Base-by-base conservation (phyloP, 2,113 vertebrate species). In the Mastomys coucha region DNA sequence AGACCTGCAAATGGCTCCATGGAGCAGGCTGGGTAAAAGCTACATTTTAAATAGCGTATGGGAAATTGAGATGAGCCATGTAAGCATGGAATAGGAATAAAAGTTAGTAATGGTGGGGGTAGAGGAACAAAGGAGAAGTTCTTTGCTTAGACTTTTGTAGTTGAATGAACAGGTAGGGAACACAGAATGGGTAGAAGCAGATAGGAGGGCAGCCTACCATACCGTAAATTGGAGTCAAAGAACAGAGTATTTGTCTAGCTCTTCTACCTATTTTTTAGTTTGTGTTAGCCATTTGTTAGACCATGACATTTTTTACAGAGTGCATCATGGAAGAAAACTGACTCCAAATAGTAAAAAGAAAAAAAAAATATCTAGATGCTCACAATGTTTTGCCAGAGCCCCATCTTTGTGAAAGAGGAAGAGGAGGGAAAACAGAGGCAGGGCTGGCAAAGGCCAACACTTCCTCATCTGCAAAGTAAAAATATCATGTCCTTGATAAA, bases 381-480 rank as follows among this genome's bases (percentile, higher is more conserved):
- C 49, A 42, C 63, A 42, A 14, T n/a, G 4, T 42, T 90, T 60
- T 84, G 82, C 13, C 31, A 51, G 42, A 53, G 45, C 51, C 60
- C 87, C 86, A 77, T 91, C 56, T 87, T 93, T 87, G 5, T 90
- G 88, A 95, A 89, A 63, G 17, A 88, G 53, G 82, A 76, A 51
- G 75, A 91, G 56, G 93, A 45, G 75, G 53, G 42, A 60, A 70
- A 70, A 13, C 7, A 51, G 69, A 65, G 51, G 31, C 49, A 42
- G 31, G 19, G 19, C 7, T 20, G 19, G 39, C 36, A 26, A 58
- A 69, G 67, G 63, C 26, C n/a, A 84, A 31, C 26, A 42, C 49
- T 89, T 93, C 39, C 67, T 95, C 56, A 58, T 95, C n/a, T 82
- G 14, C 67, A 70, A 96, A 91, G 51, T 60, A 70, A 89, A 69